Evolutionary conservation across 2,888 invertebrate genomes (phyloP).

Genomic region (Agrotis clavis): DNA sequence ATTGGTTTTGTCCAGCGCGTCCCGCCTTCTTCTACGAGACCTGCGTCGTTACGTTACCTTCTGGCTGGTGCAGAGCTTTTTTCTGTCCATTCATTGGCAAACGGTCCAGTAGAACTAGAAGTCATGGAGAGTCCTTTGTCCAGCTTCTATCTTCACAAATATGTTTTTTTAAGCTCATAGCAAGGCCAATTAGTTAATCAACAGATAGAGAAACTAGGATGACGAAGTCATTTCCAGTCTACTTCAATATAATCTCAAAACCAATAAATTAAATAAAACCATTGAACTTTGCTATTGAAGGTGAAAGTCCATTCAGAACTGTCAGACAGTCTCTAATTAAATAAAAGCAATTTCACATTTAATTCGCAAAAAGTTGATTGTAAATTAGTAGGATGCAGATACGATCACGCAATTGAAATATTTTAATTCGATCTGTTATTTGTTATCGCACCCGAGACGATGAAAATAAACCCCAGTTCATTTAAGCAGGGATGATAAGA

Average conservation of each 20-base stretch:
- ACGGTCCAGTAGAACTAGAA: too few relatives aligned
- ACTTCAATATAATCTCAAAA: constrained; percentile 42
- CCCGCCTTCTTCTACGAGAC: too few relatives aligned
- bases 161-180: not conserved
- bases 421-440: constrained; percentile 76
- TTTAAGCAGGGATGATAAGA: constrained; percentile 68
- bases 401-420: constrained; percentile 70
- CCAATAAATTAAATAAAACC: constrained; percentile 55
- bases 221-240: constrained; percentile 28
- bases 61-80: too few relatives aligned
- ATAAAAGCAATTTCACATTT: constrained; percentile 64
- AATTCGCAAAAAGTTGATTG: constrained; percentile 69
- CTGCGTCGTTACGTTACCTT: too few relatives aligned
- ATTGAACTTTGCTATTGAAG: constrained; percentile 53
- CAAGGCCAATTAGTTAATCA: constrained; percentile 9
- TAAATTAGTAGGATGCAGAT: constrained; percentile 68
- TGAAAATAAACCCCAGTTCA: constrained; percentile 67
- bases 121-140: too few relatives aligned
- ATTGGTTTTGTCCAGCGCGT: too few relatives aligned
- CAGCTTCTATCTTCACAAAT: not conserved
- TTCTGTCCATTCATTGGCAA: too few relatives aligned
- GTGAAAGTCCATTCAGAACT: constrained; percentile 59
- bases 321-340: constrained; percentile 60
- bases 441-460: constrained; percentile 61
- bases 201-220: constrained; percentile 27